Percentiles rank a stretch among this genome's conserved stretches.
phyloP scores from a whole-genome alignment of 2,888 invertebrate genomes.

The Thymelicus acteon region DNA sequence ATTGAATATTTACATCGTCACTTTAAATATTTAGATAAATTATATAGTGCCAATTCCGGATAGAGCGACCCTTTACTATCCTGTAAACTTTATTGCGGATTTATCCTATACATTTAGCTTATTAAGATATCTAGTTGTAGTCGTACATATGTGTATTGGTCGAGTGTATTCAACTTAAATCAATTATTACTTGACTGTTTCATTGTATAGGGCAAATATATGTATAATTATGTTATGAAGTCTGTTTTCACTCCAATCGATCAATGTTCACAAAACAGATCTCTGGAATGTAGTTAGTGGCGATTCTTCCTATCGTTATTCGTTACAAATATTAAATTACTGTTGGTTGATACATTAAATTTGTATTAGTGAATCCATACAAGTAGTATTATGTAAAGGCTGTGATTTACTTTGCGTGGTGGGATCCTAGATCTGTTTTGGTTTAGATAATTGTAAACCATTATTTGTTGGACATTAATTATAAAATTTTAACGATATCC shows the following conservation, averaged over 20 bases:
- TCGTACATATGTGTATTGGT: slow-evolving; percentile 49
- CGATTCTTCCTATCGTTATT: slow-evolving; percentile 55
- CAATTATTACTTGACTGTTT: slow-evolving; percentile 37
- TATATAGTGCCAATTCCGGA: slow-evolving; percentile 73
- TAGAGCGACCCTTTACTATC: slow-evolving; percentile 67
- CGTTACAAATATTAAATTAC: slow-evolving; percentile 46
- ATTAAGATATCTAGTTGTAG: slow-evolving; percentile 68
- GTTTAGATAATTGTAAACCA: slow-evolving; percentile 36
- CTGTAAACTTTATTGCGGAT: slow-evolving; percentile 58
- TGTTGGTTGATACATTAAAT: slow-evolving; percentile 38
- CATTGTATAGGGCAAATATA: slow-evolving; percentile 40
- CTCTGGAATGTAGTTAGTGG: slow-evolving; percentile 51
- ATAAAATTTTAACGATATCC: slow-evolving; percentile 7
- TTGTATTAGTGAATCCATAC: slow-evolving; percentile 31
- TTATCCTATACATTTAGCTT: slow-evolving; percentile 63
- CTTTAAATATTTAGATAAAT: slow-evolving; percentile 59
- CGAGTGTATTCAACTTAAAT: slow-evolving; percentile 32
- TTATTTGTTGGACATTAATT: slow-evolving; percentile 12
- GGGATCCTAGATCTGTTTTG: slow-evolving; percentile 68
- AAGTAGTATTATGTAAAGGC: slow-evolving; percentile 70
- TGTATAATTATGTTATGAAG: slow-evolving; percentile 9
- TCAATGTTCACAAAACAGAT: slow-evolving; percentile 3
- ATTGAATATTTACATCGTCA: slow-evolving; percentile 66
- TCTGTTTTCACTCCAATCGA: slow-evolving; percentile 8
- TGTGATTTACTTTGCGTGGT: slow-evolving; percentile 78